Conservation (phyloP, 2,113 vertebrate species). For the Tautogolabrus adspersus region DNA sequence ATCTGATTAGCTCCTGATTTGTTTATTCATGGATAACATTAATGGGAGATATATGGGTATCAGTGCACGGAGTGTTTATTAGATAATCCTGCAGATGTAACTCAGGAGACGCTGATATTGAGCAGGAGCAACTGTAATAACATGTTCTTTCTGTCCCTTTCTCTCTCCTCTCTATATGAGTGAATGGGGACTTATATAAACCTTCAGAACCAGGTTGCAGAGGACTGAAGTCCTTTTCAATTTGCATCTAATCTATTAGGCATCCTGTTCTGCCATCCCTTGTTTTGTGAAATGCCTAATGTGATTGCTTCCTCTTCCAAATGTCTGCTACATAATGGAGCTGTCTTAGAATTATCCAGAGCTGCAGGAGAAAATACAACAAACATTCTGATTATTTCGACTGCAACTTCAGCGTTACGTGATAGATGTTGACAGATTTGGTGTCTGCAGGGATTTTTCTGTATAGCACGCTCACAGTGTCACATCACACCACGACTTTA, state of each 20-base stretch:
- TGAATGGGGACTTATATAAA: slow-evolving; percentile 25
- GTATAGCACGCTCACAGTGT: not conserved
- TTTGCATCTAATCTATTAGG: slow-evolving; percentile 53
- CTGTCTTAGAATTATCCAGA: slow-evolving; percentile 19
- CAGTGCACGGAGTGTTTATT: slow-evolving; percentile 51
- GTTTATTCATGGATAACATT: slow-evolving; percentile 26
- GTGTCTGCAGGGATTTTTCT: slow-evolving; percentile 4
- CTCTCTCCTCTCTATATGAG: not conserved
- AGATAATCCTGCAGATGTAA: not conserved
- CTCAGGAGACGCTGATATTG: slow-evolving; percentile 34
- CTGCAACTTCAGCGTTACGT: slow-evolving; percentile 3
- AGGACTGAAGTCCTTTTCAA: slow-evolving; percentile 39
- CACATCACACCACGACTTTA: not conserved
- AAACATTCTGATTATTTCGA: slow-evolving; percentile 29
- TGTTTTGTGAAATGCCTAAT: slow-evolving; percentile 42
- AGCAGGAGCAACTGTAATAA: slow-evolving; percentile 25
- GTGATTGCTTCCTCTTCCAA: slow-evolving; percentile 27
- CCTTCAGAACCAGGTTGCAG: slow-evolving; percentile 12
- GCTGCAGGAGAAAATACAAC: slow-evolving; percentile 5
- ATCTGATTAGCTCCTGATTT: slow-evolving; percentile 37
- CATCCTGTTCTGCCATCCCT: slow-evolving; percentile 32
- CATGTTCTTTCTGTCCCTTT: slow-evolving; percentile 36
- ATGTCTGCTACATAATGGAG: slow-evolving; percentile 37
- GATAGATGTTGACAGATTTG: slow-evolving; percentile 1
- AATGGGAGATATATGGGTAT: slow-evolving; percentile 23